These are phyloP conservation scores for Sebastes paucispinis DNA, from an alignment of 2,797 vertebrate species.

Conservation along the genomic window DNA sequence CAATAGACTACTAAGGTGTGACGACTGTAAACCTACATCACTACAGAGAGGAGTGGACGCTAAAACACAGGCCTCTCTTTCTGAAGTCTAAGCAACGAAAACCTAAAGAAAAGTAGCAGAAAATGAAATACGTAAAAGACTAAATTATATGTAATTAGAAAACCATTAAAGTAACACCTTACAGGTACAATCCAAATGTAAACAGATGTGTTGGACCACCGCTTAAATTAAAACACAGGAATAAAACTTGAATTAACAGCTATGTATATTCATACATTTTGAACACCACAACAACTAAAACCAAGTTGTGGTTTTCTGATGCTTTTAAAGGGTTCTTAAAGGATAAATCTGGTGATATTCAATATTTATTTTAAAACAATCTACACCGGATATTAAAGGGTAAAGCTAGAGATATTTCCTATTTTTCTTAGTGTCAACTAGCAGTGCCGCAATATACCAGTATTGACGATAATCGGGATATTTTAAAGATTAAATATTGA, in stretches of 20 bases:
- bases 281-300: not conserved
- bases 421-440: not conserved
- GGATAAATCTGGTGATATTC: not conserved
- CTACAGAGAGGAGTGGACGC: not conserved
- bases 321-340: not conserved
- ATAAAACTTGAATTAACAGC: not conserved
- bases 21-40: slow-evolving; percentile 36
- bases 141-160: not conserved
- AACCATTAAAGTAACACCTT: not conserved
- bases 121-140: not conserved
- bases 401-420: not conserved
- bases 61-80: not conserved
- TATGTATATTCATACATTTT: not conserved
- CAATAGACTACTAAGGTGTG: slow-evolving; percentile 30
- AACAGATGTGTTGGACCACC: not conserved
- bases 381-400: not conserved
- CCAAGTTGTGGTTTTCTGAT: not conserved
- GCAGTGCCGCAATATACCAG: rapidly evolving
- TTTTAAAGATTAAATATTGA: no score
- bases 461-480: rapidly evolving
- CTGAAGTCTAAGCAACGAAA: rapidly evolving
- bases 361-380: not conserved
- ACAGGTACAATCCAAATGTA: not conserved
- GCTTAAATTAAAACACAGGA: not conserved
- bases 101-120: no score